Conservation (phyloP, 1,140 invertebrate genomes). For the Sminthurinus signatus region DNA sequence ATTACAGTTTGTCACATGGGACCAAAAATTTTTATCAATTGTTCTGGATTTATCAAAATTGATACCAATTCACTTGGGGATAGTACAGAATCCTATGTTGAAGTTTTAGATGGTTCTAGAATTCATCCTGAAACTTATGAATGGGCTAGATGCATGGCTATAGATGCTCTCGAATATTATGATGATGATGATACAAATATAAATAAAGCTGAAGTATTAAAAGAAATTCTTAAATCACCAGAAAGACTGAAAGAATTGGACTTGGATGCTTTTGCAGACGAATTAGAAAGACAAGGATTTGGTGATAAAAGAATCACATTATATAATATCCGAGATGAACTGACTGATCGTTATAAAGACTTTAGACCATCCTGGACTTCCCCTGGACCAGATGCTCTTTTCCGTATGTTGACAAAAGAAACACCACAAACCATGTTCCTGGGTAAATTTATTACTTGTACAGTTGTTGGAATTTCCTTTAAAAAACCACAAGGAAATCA, state of each 20-base stretch:
- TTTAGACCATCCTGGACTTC: constrained; percentile 70
- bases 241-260: constrained; percentile 94
- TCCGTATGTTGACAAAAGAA: constrained; percentile 94
- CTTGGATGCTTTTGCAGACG: constrained; percentile 96
- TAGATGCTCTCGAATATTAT: constrained; percentile 91
- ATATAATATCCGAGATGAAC: constrained; percentile 93
- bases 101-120: constrained; percentile 93
- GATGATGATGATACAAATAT: constrained; percentile 51
- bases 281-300: constrained; percentile 79
- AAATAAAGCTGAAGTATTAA: constrained; percentile 93
- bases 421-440: constrained; percentile 91
- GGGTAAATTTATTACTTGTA: constrained; percentile 75
- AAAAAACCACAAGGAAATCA: constrained; percentile 87
- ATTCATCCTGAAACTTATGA: constrained; percentile 99
- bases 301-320: constrained; percentile 96
- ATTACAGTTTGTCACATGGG: constrained; percentile 95
- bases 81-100: constrained; percentile 86
- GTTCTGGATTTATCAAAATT: constrained; percentile 98
- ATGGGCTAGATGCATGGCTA: constrained; percentile 99
- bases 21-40: constrained; percentile 98
- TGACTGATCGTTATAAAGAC: constrained; percentile 94
- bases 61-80: constrained; percentile 91
- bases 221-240: constrained; percentile 94
- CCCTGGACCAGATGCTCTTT: constrained; percentile 76
- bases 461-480: constrained; percentile 66